phyloP scores from a whole-genome alignment of 2,888 invertebrate genomes.

The Thymelicus acteon region DNA sequence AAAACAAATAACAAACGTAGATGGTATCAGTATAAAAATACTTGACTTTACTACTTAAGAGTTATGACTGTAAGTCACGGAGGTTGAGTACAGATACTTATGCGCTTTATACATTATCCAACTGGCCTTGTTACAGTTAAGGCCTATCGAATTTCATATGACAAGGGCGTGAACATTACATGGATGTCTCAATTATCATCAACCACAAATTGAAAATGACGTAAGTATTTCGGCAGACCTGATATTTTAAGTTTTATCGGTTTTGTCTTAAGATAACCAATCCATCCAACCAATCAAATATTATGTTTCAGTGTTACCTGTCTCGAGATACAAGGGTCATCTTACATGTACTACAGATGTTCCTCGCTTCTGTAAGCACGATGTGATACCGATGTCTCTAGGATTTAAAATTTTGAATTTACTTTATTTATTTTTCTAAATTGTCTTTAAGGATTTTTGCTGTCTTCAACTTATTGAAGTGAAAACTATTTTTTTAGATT shows the following conservation, averaged over 20 bases:
- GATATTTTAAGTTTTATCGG: not conserved
- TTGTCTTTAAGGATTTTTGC: too few species aligned
- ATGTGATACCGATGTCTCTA: too few species aligned
- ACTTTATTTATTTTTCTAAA: too few species aligned
- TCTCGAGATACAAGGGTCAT: not conserved
- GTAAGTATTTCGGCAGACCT: constrained; percentile 12
- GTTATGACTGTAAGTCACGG: too few species aligned
- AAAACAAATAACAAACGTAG: not conserved
- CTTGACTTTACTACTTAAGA: constrained; percentile 6
- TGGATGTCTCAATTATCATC: constrained; percentile 35
- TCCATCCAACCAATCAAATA: not conserved
- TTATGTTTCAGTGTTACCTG: not conserved
- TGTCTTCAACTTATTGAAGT: too few species aligned
- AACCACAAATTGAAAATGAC: constrained; percentile 31
- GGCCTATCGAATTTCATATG: constrained; percentile 34
- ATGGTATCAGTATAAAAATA: constrained; percentile 7
- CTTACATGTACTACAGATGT: not conserved
- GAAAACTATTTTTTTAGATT: too few species aligned
- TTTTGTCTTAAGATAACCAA: not conserved
- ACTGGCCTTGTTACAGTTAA: constrained; percentile 33
- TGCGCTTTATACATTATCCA: constrained; percentile 27
- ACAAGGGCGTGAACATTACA: constrained; percentile 37
- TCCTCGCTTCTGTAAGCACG: too few species aligned
- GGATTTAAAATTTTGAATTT: too few species aligned
- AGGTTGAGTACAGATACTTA: constrained; percentile 14